Evolutionary conservation across 2,888 invertebrate species (phyloP), one percentile per base, ranked within the genome.

Genomic region (Coenonympha arcania): DNA sequence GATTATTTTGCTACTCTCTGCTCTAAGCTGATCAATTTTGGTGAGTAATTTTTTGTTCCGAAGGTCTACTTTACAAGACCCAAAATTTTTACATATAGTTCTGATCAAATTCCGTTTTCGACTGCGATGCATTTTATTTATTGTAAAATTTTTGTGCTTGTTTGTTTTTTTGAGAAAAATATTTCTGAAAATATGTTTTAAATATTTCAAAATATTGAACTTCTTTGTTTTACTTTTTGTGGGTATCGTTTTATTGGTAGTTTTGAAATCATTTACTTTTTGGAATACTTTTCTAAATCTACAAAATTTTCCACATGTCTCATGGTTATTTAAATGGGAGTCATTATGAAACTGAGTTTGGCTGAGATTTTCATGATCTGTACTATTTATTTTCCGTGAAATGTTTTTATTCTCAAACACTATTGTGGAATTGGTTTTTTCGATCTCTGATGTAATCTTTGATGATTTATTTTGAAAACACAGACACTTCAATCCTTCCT

Each of bases 151-250:
- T 50, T 60, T 2, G 46, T 56, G 47, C 58, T 62, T 42, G 2
- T 4, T 26, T 37, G 56, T 60, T 11, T 28, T 50, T 19, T 53
- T 65, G 1, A 43, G 48, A 51, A 76, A 76, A 40, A 76, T 58
- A 50, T 70, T 73, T n/a, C 61, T 65, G 15, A 81, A 73, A 16
- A 79, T 55, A 6, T 59, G 73, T 42, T 69, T 78, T 1, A 82
- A 57, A 54, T 76, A 71, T 37, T 65, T 71, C 1, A 76, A 55
- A 0, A 75, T 43, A 28, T 62, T 65, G 4, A 60, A 55, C 41
- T 65, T 69, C n/a, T 59, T 71, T 2, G 47, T 44, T 49, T 61
- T 68, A 6, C 45, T 44, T 40, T 43, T 28, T 8, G 33, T 13
- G 2, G 26, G 41, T 42, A 8, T 39, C 4, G 44, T 50, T 2